Evolutionary conservation across 2,888 invertebrate genomes (phyloP), one percentile per base, ranked within the genome.

Genomic region (Drosophila infuscata): DNA sequence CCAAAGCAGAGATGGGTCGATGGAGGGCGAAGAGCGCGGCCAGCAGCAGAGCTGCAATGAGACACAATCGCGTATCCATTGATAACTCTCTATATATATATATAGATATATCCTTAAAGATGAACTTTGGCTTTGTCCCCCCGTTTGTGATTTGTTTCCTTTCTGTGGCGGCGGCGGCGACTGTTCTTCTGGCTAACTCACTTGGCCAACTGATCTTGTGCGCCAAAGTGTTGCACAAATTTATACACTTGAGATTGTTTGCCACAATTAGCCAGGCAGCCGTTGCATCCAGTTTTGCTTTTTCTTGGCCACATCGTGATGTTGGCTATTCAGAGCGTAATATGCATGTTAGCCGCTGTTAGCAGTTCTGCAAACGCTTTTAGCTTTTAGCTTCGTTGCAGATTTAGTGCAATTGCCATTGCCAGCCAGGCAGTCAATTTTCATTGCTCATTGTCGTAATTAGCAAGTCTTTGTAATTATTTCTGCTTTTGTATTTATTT

Each of bases 161-260:
- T 15, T 53, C 1, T 25, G 20, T 25, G 20, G 56, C 9, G 56
- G 63, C 20, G 56, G 63, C n/a, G 56, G 32, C 43, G 30, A 56
- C 61, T 75, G 57, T 63, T 65, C 68, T 72, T 65, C 60, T 41
- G 74, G 67, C 82, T 69, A 82, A 76, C 74, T 74, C 88, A 70
- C 82, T 83, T 74, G 72, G 86, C 82, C 90, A 90, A 92, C 92
- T 92, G 92, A 91, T 91, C 92, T 90, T 84, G 82, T 82, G 81
- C 81, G 85, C 67, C 79, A 59, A 78, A 46, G 72, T 77, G 82
- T 74, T 77, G 74, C 63, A 77, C 89, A 89, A 87, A 89, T 91
- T 91, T 91, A 91, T 91, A 91, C 91, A 91, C 85, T 90, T 87
- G 70, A 81, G 70, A 81, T 79, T 56, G 56, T 67, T 76, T 89